Evolutionary conservation across 2,888 invertebrate genomes (phyloP).

Genomic region (Electrophaes corylata): DNA sequence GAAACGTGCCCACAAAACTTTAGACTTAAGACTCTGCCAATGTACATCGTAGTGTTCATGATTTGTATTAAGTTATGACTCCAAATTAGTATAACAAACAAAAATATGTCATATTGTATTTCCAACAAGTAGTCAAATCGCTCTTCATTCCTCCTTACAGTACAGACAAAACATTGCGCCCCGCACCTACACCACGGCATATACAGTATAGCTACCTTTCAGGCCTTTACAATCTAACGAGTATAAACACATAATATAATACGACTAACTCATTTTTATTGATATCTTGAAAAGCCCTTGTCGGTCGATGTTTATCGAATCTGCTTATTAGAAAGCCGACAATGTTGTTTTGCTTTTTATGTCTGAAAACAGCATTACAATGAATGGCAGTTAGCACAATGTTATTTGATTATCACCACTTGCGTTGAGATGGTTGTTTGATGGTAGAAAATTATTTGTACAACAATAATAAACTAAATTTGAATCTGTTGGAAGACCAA

Average conservation of each 20-base stretch:
- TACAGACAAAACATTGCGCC: constrained; percentile 19
- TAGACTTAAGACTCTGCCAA: too few relatives aligned
- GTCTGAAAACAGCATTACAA: constrained; percentile 52
- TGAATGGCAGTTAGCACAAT: constrained; percentile 52
- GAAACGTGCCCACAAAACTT: too few relatives aligned
- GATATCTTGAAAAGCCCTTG: constrained; percentile 40
- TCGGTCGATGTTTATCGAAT: constrained; percentile 44
- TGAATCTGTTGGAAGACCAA: neutral
- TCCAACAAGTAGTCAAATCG: constrained; percentile 7
- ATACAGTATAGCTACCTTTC: constrained; percentile 37
- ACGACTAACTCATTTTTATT: constrained; percentile 48
- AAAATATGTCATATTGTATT: neutral
- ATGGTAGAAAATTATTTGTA: constrained; percentile 19
- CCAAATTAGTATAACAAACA: too few relatives aligned
- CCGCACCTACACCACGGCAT: constrained; percentile 27
- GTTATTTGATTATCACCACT: constrained; percentile 42
- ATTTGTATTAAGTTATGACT: constrained; percentile 2
- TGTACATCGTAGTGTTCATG: neutral
- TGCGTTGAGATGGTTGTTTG: constrained; percentile 21
- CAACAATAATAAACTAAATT: neutral
- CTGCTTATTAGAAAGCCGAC: constrained; percentile 49
- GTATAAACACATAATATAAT: constrained; percentile 35
- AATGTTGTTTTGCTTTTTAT: constrained; percentile 42
- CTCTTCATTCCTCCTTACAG: constrained; percentile 23
- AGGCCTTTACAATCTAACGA: constrained; percentile 37